These are phyloP conservation scores for Busseola fusca DNA, from an alignment of 2,888 invertebrate species.

Conservation along the genomic window DNA sequence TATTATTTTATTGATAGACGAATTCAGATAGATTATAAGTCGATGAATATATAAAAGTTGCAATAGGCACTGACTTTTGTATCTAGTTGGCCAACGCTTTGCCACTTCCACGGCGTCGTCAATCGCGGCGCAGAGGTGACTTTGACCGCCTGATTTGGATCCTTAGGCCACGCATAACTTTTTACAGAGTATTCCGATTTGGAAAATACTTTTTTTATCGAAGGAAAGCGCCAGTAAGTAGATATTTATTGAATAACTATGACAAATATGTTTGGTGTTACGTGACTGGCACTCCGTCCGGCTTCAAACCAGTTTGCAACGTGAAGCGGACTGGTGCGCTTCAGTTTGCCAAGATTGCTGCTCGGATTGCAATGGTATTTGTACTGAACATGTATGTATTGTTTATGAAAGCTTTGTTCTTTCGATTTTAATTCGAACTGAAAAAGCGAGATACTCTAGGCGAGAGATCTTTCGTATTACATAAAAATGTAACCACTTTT, in stretches of 20 bases:
- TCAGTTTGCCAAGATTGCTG: neutral
- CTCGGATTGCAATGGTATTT: neutral
- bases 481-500: too few species aligned
- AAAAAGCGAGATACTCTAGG: neutral
- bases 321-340: slow-evolving; percentile 1
- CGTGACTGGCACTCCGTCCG: neutral
- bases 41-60: neutral
- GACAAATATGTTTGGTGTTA: neutral
- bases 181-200: too few species aligned
- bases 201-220: neutral
- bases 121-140: too few species aligned
- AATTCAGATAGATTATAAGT: neutral
- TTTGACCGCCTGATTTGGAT: too few species aligned
- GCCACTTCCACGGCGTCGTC: too few species aligned
- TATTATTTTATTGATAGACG: neutral
- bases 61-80: neutral
- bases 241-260: neutral
- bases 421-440: neutral
- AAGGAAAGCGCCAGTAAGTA: neutral
- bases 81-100: too few species aligned
- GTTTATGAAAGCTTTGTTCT: neutral
- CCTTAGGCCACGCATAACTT: too few species aligned
- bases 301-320: slow-evolving; percentile 6
- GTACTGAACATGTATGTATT: neutral
- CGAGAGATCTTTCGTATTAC: neutral